phyloP scores from a whole-genome alignment of 2,113 vertebrate species.

The Zosterops pallidus region DNA sequence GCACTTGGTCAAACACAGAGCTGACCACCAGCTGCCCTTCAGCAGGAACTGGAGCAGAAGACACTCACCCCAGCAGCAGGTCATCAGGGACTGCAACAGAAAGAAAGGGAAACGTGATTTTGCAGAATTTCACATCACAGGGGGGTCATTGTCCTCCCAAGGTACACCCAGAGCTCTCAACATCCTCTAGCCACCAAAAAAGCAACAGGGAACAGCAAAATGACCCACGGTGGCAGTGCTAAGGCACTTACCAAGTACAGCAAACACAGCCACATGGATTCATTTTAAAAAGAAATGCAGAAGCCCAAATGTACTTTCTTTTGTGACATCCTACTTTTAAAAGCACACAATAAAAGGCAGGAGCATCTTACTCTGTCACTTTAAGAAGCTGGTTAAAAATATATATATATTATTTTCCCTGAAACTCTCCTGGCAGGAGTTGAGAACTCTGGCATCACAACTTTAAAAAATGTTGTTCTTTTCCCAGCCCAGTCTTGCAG shows the following conservation, averaged over 20 bases:
- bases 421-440: neutral
- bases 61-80: slow-evolving; percentile 90
- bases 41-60: neutral
- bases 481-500: slow-evolving; percentile 3
- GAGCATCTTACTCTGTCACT: neutral
- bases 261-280: neutral
- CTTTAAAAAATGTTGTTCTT: slow-evolving; percentile 9
- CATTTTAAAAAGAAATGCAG: neutral
- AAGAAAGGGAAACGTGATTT: slow-evolving; percentile 8
- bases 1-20: neutral
- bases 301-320: neutral
- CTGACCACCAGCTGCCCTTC: too few relatives aligned
- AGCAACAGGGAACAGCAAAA: neutral
- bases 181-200: neutral
- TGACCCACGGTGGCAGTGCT: neutral
- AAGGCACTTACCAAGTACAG: neutral
- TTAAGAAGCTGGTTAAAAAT: slow-evolving; percentile 41
- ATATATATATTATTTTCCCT: neutral
- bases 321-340: neutral
- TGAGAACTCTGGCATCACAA: slow-evolving; percentile 5
- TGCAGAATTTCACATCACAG: neutral
- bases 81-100: slow-evolving; percentile 89
- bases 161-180: neutral
- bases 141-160: neutral
- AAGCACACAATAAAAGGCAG: neutral